A percentile compares a stretch with the other conserved stretches of the same genome.
These are phyloP conservation scores for Macropis europaea DNA, from an alignment of 2,888 invertebrate species.

Conservation along the genomic window DNA sequence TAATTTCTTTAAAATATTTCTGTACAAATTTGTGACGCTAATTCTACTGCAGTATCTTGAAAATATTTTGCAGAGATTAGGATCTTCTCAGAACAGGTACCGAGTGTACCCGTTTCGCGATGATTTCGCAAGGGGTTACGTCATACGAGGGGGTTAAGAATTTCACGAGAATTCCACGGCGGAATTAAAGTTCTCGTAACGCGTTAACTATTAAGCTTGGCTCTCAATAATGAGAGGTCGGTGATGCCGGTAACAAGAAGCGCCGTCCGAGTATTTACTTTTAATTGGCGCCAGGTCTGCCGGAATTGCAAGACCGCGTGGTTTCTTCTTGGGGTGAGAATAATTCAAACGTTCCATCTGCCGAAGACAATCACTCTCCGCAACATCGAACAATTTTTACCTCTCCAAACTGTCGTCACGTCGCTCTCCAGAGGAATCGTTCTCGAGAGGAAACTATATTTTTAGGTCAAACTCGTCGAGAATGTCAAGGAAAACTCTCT, in stretches of 20 bases:
- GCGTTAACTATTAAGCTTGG: slow-evolving; percentile 23
- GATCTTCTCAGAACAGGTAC: too few species aligned
- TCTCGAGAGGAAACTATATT: too few species aligned
- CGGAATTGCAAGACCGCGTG: slow-evolving; percentile 31
- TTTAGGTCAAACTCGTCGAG: too few species aligned
- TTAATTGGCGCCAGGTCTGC: slow-evolving; percentile 55
- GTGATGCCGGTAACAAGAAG: slow-evolving; percentile 46
- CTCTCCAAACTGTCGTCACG: too few species aligned
- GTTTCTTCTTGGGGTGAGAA: slow-evolving; percentile 36
- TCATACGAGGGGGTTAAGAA: slow-evolving; percentile 3
- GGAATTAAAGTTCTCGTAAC: slow-evolving; percentile 12
- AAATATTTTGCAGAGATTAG: too few species aligned
- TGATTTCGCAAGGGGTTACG: not conserved
- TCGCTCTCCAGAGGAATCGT: too few species aligned
- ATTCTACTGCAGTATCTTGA: too few species aligned
- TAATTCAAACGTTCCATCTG: slow-evolving; percentile 41
- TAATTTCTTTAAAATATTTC: too few species aligned
- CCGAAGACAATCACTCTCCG: slow-evolving; percentile 15
- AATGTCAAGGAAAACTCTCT: too few species aligned
- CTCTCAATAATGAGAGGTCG: slow-evolving; percentile 41
- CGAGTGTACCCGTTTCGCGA: not conserved
- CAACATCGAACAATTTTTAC: slow-evolving; percentile 4
- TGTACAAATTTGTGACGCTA: too few species aligned
- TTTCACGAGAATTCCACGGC: slow-evolving; percentile 13
- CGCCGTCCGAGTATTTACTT: slow-evolving; percentile 44